Evolutionary conservation across 1,140 invertebrate species (phyloP), one percentile per base, ranked within the genome.

Genomic region (Homalodisca vitripennis): DNA sequence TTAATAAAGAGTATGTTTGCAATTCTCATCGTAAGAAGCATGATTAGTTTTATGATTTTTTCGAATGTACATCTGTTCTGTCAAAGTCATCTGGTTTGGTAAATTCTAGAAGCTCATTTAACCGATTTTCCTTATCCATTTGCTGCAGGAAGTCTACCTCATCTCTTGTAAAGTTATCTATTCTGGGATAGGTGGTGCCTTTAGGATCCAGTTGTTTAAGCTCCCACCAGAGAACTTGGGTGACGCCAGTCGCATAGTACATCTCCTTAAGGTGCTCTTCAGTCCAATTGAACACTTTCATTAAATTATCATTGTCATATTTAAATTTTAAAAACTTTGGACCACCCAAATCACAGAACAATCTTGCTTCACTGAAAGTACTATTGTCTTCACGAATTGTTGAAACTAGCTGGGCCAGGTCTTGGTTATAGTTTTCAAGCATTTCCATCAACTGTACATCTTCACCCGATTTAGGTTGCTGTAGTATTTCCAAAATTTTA

Each of bases 241-340:
- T 51, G 3, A 22, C 48, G 22, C 48, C 48, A 3, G 17, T 51
- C n/a, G 22, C 17, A n/a, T 51, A 51, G n/a, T 51, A 51, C 48
- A 51, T 51, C 22, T 51, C 48, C 22, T 51, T 22, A 51, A 51
- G 48, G 48, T 3, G 22, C 6, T 51, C 48, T 20, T 51, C 48
- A 3, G 48, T 51, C 48, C 48, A 51, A 22, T 51, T 51, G n/a
- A 51, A n/a, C 17, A n/a, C 3, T 3, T 20, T 51, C 22, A 20
- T 51, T 20, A 51, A 51, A 12, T 51, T 51, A 3, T 51, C 48
- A 51, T 51, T 51, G n/a, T 51, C 48, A 51, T 10, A 22, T 22
- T 51, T n/a, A 22, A 51, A 20, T 51, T 51, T 51, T n/a, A 51
- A 51, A 51, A 51, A 51, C 48, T 14, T 22, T 51, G 48, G 48